These are phyloP conservation scores for Amorpha juglandis DNA, from an alignment of 2,888 invertebrate genomes.

Conservation along the genomic window DNA sequence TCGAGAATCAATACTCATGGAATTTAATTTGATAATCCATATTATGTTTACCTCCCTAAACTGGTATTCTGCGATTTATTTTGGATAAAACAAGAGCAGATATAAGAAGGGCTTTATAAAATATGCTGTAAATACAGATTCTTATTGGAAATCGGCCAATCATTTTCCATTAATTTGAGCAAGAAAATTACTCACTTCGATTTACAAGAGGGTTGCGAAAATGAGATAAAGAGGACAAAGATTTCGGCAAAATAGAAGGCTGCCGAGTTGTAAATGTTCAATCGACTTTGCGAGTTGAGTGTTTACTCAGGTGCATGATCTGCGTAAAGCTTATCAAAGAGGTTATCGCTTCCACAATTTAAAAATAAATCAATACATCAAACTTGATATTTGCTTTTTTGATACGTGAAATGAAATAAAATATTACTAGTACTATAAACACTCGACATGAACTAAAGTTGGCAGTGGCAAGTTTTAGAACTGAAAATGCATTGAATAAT, in stretches of 20 bases:
- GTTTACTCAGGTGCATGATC: conserved; percentile 4
- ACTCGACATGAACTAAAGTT: no score
- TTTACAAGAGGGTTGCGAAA: neutral
- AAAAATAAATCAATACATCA: no score
- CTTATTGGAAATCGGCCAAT: neutral
- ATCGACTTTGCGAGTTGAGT: neutral
- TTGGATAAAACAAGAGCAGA: neutral
- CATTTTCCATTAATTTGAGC: conserved; percentile 1
- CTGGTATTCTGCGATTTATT: neutral
- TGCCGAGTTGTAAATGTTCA: neutral
- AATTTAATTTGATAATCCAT: neutral
- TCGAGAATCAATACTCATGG: no score
- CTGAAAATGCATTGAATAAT: no score
- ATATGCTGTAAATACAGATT: neutral
- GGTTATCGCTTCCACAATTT: no score
- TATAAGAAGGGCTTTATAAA: neutral
- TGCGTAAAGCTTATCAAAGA: neutral
- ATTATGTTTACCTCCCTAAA: neutral
- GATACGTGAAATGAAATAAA: no score
- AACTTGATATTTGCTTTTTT: no score
- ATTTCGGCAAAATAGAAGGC: neutral
- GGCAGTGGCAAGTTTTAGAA: no score
- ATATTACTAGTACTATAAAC: no score
- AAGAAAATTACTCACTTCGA: conserved; percentile 10
- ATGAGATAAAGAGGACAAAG: conserved; percentile 13